Evolutionary conservation across 92 coral and sea anemone genomes (phyloP).

Genomic region (Porites evermanni): DNA sequence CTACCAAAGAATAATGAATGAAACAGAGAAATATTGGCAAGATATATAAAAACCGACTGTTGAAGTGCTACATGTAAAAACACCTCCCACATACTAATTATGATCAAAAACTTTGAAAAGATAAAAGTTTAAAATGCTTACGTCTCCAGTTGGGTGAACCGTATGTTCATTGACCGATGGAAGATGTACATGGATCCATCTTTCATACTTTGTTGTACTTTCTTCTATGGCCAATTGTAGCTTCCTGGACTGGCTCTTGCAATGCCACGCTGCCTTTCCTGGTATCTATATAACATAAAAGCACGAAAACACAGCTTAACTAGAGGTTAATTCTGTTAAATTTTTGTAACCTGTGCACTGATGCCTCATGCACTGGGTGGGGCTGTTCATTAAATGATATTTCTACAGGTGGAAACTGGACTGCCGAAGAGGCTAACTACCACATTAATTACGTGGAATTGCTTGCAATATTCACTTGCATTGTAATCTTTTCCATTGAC

Average conservation of each 20-base stretch:
- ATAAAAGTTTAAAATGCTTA: not conserved
- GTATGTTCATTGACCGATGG: constrained; percentile 42
- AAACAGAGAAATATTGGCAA: not conserved
- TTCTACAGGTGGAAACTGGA: constrained; percentile 38
- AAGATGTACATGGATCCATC: constrained; percentile 53
- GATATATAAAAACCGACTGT: not conserved
- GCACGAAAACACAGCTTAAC: constrained; percentile 1
- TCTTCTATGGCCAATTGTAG: constrained; percentile 33
- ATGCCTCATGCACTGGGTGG: too few species aligned
- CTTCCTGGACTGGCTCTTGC: constrained; percentile 37
- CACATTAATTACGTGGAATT: constrained; percentile 61
- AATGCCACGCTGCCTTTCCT: constrained; percentile 32
- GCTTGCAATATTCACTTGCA: constrained; percentile 31
- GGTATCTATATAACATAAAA: constrained; percentile 9
- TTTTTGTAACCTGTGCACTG: not conserved
- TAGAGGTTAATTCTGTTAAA: not conserved
- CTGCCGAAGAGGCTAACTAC: constrained; percentile 33
- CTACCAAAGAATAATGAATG: constrained; percentile 4
- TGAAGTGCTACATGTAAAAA: not conserved
- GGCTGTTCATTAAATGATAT: too few species aligned
- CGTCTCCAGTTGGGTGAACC: constrained; percentile 46
- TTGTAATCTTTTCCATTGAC: constrained; percentile 15
- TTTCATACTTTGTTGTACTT: constrained; percentile 9
- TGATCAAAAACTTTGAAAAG: not conserved
- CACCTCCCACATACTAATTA: not conserved